Base-by-base conservation (phyloP, 2,797 vertebrate genomes). In the Peromyscus eremicus region DNA sequence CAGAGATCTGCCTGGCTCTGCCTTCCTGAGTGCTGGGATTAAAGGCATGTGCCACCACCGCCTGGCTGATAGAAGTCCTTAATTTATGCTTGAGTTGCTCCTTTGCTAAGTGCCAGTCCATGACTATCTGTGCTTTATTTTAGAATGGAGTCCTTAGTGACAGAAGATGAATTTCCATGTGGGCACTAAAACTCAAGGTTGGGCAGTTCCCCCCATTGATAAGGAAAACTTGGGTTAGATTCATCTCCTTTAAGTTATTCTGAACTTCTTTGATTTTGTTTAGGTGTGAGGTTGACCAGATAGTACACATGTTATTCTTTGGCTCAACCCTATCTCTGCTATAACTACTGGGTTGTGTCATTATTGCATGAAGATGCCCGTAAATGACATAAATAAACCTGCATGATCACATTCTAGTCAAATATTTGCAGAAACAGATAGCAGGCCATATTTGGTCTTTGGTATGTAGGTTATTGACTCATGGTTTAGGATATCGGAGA, bases 231-330 rank as follows among this genome's bases (percentile, higher is more conserved):
- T n/a, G 32, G 34, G n/a, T 71, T 49, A 66, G 25, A 25, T 13
- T 55, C 17, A 60, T 92, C 40, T 71, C 7, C 37, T 57, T 76
- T 76, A 46, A 82, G 55, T 19, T 91, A 25, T 55, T 94, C 29
- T 87, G 77, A 95, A 68, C 27, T 27, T 85, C 25, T 87, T 83
- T 83, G 43, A 83, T 79, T 96, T 93, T 81, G 3, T 89, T 94
- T 49, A 73, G 13, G n/a, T 27, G 37, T 52, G 60, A n/a, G n/a
- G 11, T 40, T 93, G 37, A 21, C 40, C n/a, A 73, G 37, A 40
- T 73, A 55, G 60, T 64, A 93, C 85, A 76, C 81, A 77, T 49
- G 57, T 95, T 37, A 17, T 21, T 46, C 66, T 83, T 55, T n/a
- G n/a, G 32, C 32, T 23, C 27, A 92, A 68, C 16, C 13, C 17